These are phyloP conservation scores for Propithecus coquereli DNA, from an alignment of 2,113 vertebrate species.

Conservation along the genomic window DNA sequence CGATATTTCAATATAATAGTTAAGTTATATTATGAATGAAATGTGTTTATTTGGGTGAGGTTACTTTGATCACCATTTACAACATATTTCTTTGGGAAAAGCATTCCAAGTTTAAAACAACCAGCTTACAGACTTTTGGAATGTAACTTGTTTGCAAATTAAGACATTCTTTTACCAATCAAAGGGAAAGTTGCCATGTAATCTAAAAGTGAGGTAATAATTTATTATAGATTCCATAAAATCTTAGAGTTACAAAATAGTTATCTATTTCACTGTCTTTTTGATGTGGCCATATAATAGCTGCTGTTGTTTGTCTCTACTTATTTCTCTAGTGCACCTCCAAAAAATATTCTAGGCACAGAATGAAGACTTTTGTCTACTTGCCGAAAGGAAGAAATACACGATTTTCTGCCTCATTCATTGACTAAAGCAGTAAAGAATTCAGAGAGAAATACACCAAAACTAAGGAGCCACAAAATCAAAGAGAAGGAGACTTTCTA, in stretches of 20 bases:
- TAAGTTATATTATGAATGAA: background rate
- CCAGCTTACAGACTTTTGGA: background rate
- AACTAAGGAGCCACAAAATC: slow-evolving; percentile 49
- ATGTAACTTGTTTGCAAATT: background rate
- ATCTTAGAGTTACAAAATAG: background rate
- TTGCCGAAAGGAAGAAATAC: background rate
- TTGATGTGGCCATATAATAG: background rate
- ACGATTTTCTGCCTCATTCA: slow-evolving; percentile 46
- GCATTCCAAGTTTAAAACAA: background rate
- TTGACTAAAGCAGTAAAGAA: slow-evolving; percentile 45
- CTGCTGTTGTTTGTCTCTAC: background rate
- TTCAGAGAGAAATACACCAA: slow-evolving; percentile 62
- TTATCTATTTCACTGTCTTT: background rate
- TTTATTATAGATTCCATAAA: background rate
- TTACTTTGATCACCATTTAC: background rate
- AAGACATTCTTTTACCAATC: background rate
- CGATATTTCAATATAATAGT: background rate
- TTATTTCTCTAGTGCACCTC: background rate
- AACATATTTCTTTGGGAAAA: background rate
- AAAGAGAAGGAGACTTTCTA: slow-evolving; percentile 38
- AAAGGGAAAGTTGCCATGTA: background rate
- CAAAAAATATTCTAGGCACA: background rate
- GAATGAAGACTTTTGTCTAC: background rate
- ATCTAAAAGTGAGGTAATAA: background rate
- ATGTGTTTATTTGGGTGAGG: background rate